Conservation (phyloP, 2,888 invertebrate species). For the Polyommatus icarus region DNA sequence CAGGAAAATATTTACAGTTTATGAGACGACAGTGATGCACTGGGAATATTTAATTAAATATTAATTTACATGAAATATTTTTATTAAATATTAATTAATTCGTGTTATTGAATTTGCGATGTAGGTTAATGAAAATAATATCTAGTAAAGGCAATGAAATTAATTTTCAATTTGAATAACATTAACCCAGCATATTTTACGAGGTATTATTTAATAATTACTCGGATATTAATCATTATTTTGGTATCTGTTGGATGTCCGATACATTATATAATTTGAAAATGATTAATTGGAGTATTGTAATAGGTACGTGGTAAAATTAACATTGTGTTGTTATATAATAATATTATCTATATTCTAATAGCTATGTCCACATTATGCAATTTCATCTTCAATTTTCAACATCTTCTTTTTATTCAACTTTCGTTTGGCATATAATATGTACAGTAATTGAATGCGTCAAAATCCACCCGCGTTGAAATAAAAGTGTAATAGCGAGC, state of each 20-base stretch:
- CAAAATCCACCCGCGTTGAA: too few species aligned
- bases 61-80: background rate
- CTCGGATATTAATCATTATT: background rate
- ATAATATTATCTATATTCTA: too few species aligned
- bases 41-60: background rate
- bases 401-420: too few species aligned
- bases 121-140: slow-evolving; percentile 5
- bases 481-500: too few species aligned
- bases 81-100: background rate
- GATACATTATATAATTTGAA: slow-evolving; percentile 5
- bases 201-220: slow-evolving; percentile 4
- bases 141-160: background rate
- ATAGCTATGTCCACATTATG: too few species aligned
- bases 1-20: too few species aligned
- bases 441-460: too few species aligned
- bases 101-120: background rate
- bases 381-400: too few species aligned
- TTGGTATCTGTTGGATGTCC: background rate
- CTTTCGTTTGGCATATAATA: too few species aligned
- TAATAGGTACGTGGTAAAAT: background rate
- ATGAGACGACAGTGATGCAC: background rate
- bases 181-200: background rate
- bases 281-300: background rate
- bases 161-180: slow-evolving; percentile 1
- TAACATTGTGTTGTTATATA: background rate